Evolutionary conservation across 1,140 invertebrate genomes (phyloP).

Genomic region (Acromyrmex charruanus): DNA sequence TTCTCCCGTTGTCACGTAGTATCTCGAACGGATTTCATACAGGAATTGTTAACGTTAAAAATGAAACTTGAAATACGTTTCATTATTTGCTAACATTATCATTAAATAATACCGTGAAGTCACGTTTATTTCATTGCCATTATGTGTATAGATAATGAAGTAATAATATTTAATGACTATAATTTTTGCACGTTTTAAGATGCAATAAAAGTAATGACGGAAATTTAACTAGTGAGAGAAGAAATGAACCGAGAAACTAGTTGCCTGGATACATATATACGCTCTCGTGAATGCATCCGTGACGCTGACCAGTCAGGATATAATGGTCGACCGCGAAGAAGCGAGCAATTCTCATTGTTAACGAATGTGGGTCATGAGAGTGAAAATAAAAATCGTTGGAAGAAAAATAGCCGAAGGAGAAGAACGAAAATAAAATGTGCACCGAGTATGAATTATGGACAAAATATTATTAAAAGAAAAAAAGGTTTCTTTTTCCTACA

Average conservation of each 20-base stretch:
- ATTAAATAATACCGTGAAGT: background rate
- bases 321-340: constrained; percentile 44
- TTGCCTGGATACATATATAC: background rate
- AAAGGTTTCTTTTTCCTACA: background rate
- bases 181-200: constrained; percentile 1
- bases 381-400: constrained; percentile 62
- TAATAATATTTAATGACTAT: background rate
- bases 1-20: constrained; percentile 30
- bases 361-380: constrained; percentile 61
- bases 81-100: background rate
- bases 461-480: constrained; percentile 7
- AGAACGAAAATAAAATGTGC: constrained; percentile 10
- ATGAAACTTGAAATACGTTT: background rate
- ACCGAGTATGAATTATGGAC: background rate
- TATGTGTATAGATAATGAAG: background rate
- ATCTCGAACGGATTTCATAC: constrained; percentile 30
- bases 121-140: background rate
- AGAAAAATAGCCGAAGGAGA: constrained; percentile 38
- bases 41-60: constrained; percentile 30
- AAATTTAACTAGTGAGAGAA: constrained; percentile 15
- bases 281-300: background rate
- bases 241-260: constrained; percentile 20
- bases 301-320: constrained; percentile 36
- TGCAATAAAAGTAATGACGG: background rate
- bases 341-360: constrained; percentile 47